These are phyloP conservation scores for Petrocephalus zakoni DNA, from an alignment of 2,113 vertebrate genomes.

Conservation along the genomic window DNA sequence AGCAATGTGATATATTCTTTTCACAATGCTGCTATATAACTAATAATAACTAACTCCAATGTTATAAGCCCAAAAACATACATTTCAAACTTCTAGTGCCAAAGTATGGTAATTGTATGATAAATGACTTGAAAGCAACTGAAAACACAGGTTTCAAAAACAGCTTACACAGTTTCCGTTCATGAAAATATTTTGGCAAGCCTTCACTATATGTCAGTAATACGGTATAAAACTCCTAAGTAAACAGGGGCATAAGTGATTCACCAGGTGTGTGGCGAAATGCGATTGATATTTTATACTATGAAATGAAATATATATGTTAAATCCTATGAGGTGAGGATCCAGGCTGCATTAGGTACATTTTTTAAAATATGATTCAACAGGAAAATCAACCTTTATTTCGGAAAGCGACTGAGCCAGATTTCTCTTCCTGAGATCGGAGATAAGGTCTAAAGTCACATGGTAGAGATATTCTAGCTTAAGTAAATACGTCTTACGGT, in stretches of 20 bases:
- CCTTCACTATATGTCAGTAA: background rate
- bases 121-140: background rate
- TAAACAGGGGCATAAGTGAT: background rate
- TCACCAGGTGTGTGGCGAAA: background rate
- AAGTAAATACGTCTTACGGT: background rate
- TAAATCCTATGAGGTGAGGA: too few species aligned
- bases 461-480: background rate
- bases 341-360: background rate
- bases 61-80: too few species aligned
- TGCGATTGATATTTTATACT: background rate
- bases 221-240: background rate
- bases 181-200: background rate
- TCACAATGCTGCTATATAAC: too few species aligned
- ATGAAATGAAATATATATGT: background rate
- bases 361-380: background rate
- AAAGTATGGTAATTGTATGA: background rate
- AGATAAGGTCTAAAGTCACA: background rate
- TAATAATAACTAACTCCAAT: too few species aligned
- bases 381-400: background rate
- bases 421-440: background rate
- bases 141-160: background rate
- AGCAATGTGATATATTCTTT: too few species aligned
- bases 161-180: background rate
- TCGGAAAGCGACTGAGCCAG: background rate
- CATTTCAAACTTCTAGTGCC: background rate